Evolutionary conservation across 2,797 vertebrate genomes (phyloP).

Genomic region (Anniella stebbinsi): DNA sequence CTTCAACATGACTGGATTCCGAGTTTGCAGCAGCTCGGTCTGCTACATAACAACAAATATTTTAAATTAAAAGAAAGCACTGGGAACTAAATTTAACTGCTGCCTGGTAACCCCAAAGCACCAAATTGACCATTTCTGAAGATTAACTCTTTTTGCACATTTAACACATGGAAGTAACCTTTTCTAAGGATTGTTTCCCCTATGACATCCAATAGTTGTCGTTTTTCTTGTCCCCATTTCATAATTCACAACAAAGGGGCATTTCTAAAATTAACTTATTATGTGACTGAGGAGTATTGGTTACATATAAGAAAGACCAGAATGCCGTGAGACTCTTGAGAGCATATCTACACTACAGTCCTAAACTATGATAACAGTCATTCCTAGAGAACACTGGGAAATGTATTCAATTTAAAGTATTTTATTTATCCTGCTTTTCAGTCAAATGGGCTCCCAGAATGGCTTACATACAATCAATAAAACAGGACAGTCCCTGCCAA

Average conservation of each 20-base stretch:
- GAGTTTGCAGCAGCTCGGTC: background rate
- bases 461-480: too few relatives aligned
- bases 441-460: too few relatives aligned
- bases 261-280: background rate
- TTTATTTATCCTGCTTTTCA: too few relatives aligned
- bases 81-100: conserved; percentile 14
- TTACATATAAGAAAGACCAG: background rate
- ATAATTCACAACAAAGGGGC: background rate
- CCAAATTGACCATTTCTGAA: background rate
- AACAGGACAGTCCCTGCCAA: too few relatives aligned
- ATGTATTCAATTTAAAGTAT: too few relatives aligned
- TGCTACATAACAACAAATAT: conserved; percentile 33
- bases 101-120: conserved; percentile 20
- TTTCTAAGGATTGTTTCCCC: background rate
- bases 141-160: background rate
- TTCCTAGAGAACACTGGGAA: background rate
- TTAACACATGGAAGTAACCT: background rate
- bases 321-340: background rate
- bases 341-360: too few relatives aligned
- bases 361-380: background rate
- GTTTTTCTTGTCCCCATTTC: background rate
- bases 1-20: conserved; percentile 33
- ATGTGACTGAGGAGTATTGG: background rate
- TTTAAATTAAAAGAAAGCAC: conserved; percentile 8
- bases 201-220: background rate